Evolutionary conservation across 2,113 vertebrate species (phyloP).

Genomic region (Sporophila hypoxantha): DNA sequence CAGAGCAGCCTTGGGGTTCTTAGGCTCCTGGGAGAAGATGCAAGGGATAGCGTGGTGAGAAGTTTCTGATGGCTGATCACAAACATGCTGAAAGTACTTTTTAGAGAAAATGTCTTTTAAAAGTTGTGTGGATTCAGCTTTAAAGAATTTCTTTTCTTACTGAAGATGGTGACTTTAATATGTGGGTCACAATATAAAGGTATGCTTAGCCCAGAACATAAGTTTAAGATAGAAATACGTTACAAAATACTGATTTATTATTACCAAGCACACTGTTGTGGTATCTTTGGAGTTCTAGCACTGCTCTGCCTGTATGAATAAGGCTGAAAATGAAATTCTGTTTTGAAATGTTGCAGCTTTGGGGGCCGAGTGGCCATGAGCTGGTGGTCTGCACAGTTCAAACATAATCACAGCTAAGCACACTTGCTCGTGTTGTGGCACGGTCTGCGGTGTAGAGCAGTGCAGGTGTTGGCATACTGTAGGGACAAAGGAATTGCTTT

Average conservation of each 20-base stretch:
- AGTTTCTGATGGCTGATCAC: neutral
- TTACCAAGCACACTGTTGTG: neutral
- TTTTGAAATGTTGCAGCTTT: neutral
- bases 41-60: neutral
- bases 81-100: neutral
- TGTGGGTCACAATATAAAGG: neutral
- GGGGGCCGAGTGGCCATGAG: neutral
- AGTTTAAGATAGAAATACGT: neutral
- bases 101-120: neutral
- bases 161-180: neutral
- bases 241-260: neutral
- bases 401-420: neutral
- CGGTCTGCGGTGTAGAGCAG: accelerated
- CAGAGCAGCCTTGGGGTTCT: neutral
- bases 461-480: neutral
- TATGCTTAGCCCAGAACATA: neutral
- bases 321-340: neutral
- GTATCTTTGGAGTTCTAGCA: neutral
- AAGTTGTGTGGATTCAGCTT: neutral
- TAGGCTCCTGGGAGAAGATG: neutral
- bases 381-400: neutral
- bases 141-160: neutral
- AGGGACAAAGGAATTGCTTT: neutral
- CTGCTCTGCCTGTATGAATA: neutral
- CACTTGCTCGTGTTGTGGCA: neutral